Conservation (phyloP, 2,113 vertebrate species). For the Craseonycteris thonglongyai region DNA sequence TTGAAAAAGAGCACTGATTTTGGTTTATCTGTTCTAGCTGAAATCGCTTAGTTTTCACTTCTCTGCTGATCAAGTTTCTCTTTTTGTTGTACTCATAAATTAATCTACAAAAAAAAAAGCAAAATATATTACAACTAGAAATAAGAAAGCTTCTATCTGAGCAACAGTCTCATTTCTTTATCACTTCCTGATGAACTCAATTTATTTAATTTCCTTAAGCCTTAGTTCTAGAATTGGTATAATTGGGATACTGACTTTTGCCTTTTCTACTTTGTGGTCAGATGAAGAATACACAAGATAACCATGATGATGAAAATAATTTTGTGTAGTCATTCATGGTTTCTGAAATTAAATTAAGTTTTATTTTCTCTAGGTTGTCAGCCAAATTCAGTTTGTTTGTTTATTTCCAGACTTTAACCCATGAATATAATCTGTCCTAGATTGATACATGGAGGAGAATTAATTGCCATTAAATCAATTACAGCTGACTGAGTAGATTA, state of each 20-base stretch:
- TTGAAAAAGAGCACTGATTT: neutral
- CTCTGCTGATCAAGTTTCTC: neutral
- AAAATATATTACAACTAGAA: neutral
- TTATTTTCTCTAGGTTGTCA: neutral
- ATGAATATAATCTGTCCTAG: neutral
- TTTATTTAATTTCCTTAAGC: neutral
- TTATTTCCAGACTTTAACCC: neutral
- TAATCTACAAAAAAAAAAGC: neutral
- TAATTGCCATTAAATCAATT: neutral
- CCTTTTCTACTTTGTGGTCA: neutral
- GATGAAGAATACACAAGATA: neutral
- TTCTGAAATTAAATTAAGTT: slow-evolving; percentile 23
- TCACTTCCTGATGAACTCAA: neutral
- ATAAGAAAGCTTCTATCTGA: neutral
- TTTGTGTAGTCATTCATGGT: neutral
- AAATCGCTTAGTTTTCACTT: neutral
- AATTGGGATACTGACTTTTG: neutral
- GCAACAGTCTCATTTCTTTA: neutral
- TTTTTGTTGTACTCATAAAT: neutral
- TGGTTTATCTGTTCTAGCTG: slow-evolving; percentile 8
- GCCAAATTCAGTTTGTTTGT: neutral
- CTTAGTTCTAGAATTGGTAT: neutral
- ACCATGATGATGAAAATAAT: neutral
- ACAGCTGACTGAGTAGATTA: neutral
- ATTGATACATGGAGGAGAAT: neutral